Conservation (phyloP, 2,113 vertebrate genomes). For the Bos javanicus region DNA sequence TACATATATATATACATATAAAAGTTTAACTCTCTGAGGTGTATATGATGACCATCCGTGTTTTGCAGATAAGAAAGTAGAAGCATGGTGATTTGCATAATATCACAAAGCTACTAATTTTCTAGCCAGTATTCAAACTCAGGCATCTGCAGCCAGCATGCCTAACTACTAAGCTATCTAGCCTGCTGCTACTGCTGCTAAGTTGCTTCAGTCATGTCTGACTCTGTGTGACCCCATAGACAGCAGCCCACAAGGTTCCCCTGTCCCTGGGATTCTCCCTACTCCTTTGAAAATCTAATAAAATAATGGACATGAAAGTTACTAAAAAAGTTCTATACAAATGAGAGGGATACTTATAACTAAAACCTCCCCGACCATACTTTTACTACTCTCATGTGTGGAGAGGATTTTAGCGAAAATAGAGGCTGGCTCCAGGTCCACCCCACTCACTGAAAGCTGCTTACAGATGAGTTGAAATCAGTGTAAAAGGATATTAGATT, state of each 20-base stretch:
- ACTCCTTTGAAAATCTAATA: background rate
- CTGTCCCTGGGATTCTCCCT: background rate
- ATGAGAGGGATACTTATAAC: background rate
- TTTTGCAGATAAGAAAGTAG: background rate
- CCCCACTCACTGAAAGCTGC: background rate
- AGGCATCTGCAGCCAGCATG: background rate
- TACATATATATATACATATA: background rate
- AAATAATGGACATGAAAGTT: background rate
- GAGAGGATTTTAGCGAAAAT: background rate
- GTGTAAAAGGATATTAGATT: background rate
- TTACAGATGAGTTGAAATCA: background rate
- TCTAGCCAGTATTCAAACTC: background rate
- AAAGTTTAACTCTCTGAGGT: background rate
- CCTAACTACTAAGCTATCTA: background rate
- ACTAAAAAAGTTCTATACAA: background rate
- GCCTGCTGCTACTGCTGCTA: background rate
- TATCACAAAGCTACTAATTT: background rate
- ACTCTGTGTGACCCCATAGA: too few species aligned
- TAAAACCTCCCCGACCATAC: constrained; percentile 6
- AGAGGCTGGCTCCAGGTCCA: background rate
- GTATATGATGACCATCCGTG: background rate
- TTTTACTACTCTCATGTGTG: background rate
- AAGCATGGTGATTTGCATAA: background rate
- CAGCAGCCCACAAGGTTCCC: too few species aligned
- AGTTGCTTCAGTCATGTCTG: too few species aligned